Base-by-base conservation (phyloP, 2,888 invertebrate genomes). In the Plusia festucae region DNA sequence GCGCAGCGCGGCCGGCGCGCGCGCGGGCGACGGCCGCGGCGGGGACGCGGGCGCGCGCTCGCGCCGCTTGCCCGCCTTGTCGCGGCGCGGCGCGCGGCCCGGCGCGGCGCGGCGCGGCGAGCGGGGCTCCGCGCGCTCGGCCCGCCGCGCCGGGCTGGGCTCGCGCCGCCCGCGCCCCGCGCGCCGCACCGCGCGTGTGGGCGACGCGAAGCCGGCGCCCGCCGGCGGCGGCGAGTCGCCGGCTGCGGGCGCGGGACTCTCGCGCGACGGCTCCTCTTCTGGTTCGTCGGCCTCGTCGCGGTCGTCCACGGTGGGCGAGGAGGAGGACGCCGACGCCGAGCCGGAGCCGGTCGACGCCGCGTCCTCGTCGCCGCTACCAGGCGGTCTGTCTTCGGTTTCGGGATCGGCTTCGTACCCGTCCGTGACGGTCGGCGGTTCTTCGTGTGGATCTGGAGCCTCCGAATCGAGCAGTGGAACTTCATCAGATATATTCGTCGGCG, bases 261-360 rank as follows among this genome's bases (percentile, higher is more conserved):
- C 18, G n/a, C 56, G 59, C 1, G 56, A 27, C 18, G 71, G 58
- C 4, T 32, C 49, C 0, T 11, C 9, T 1, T 73, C 59, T 0
- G 55, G 65, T 53, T 78, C 66, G 76, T 71, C 66, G 15, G 72
- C 58, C 27, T 76, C 75, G 58, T 81, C 81, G 54, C 27, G 53
- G 2, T 65, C 75, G 58, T 72, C 82, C 2, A 74, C 82, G 54
- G 84, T 84, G 44, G 76, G 70, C 44, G 85, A 82, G 11, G 84
- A 79, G 11, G 88, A 83, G 11, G 79, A 80, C n/a, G 82, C 80
- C 70, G 87, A 83, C 8, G 81, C 81, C 11, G 82, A 82, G 9
- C 82, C 87, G 56, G 88, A 86, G 44, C 81, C 85, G 60, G 82
- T 84, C 49, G 88, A 88, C n/a, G 55, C 76, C 27, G 73, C 81